phyloP scores from a whole-genome alignment of 2,113 vertebrate species.

The Pseudorasbora parva region DNA sequence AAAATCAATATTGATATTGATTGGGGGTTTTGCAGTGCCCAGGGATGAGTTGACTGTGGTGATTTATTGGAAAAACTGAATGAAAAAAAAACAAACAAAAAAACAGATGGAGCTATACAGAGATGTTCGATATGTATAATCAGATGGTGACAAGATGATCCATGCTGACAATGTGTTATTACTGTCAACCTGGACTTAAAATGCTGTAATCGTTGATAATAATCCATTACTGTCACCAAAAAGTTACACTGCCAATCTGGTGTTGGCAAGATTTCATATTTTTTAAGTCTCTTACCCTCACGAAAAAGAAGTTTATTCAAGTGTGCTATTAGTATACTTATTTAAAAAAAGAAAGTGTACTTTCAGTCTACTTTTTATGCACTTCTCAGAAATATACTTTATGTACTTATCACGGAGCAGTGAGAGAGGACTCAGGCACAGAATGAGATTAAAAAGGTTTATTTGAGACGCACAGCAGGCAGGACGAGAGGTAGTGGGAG shows the following conservation, averaged over 20 bases:
- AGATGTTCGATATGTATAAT: conserved; percentile 52
- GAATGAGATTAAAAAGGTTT: too few species aligned
- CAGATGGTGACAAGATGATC: conserved; percentile 68
- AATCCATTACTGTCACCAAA: conserved; percentile 57
- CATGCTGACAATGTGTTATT: conserved; percentile 65
- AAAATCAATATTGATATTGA: conserved; percentile 55
- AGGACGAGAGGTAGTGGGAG: too few species aligned
- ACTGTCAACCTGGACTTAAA: conserved; percentile 65
- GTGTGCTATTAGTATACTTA: too few species aligned
- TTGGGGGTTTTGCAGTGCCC: conserved; percentile 63
- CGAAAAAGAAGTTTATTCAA: too few species aligned
- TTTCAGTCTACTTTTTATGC: too few species aligned
- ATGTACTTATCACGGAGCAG: too few species aligned
- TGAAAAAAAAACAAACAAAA: neutral
- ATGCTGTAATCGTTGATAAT: conserved; percentile 71
- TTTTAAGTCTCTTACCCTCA: neutral
- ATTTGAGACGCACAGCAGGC: too few species aligned
- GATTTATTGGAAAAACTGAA: conserved; percentile 67
- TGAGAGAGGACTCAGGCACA: too few species aligned
- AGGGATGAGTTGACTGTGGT: conserved; percentile 67
- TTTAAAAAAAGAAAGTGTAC: too few species aligned
- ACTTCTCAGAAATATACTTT: too few species aligned
- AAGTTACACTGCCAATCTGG: neutral
- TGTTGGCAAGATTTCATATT: neutral
- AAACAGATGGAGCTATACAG: conserved; percentile 34